Evolutionary conservation across 1,140 invertebrate genomes (phyloP).

Genomic region (Zaprionus africanus): DNA sequence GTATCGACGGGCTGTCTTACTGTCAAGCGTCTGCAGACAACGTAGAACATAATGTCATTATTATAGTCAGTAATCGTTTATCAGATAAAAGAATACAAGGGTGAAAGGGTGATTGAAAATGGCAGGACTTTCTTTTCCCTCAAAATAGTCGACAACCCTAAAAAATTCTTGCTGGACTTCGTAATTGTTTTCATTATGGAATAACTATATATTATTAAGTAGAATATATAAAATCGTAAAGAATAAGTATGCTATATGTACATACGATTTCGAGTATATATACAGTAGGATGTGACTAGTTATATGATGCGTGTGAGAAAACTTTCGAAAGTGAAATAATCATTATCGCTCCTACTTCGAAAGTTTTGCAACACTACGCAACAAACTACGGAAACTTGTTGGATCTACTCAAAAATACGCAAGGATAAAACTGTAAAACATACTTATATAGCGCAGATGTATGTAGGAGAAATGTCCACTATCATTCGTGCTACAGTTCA

Average conservation of each 20-base stretch:
- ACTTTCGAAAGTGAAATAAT: not conserved
- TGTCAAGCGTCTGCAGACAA: constrained; percentile 68
- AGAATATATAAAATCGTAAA: not conserved
- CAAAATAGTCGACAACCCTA: constrained; percentile 2
- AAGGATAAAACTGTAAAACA: constrained; percentile 13
- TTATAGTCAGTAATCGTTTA: constrained; percentile 17
- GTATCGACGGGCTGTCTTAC: constrained; percentile 82
- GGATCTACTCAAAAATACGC: not conserved
- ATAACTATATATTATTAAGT: not conserved
- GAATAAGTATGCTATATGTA: constrained; percentile 21
- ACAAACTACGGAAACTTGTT: constrained; percentile 4
- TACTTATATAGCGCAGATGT: constrained; percentile 48
- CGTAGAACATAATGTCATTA: constrained; percentile 25
- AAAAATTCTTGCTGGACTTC: not conserved
- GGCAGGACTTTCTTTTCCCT: constrained; percentile 16
- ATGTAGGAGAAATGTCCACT: constrained; percentile 2
- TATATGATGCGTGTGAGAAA: not conserved
- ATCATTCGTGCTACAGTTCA: constrained; percentile 15
- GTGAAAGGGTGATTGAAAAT: constrained; percentile 5
- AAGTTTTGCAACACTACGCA: not conserved
- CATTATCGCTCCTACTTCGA: not conserved
- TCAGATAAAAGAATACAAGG: not conserved
- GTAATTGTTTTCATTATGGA: not conserved
- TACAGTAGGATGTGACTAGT: not conserved
- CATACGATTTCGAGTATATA: constrained; percentile 20